Conservation (phyloP, 2,113 vertebrate species). For the Clarias macrocephalus region DNA sequence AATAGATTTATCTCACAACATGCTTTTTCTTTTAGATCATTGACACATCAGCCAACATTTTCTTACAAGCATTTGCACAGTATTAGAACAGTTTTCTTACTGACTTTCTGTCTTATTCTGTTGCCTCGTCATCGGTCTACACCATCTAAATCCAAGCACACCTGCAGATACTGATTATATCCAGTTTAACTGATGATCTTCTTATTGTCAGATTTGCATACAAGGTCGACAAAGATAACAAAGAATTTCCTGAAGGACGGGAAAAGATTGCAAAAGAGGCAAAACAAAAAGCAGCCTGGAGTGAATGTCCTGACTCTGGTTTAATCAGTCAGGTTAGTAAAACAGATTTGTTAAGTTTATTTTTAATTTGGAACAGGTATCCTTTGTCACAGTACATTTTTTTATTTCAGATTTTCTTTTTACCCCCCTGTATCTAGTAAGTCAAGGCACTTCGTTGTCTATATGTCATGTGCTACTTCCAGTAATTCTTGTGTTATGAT, state of each 20-base stretch:
- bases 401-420: conserved; percentile 31
- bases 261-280: conserved; percentile 61
- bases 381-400: not conserved
- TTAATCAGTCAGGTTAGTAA: conserved; percentile 61
- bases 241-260: conserved; percentile 59
- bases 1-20: not conserved
- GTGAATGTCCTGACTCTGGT: conserved; percentile 45
- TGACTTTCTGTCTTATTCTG: not conserved
- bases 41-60: not conserved
- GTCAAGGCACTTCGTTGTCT: conserved; percentile 41
- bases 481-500: not conserved
- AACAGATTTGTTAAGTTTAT: not conserved
- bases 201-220: conserved; percentile 63
- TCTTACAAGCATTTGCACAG: not conserved
- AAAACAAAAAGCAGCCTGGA: conserved; percentile 63
- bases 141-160: not conserved
- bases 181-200: not conserved
- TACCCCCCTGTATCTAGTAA: conserved; percentile 46
- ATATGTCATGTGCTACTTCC: conserved; percentile 26
- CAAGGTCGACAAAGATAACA: conserved; percentile 56
- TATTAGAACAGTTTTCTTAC: not conserved
- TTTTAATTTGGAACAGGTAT: not conserved
- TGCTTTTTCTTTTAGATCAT: not conserved
- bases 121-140: not conserved
- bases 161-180: not conserved